Conservation (phyloP, 2,113 vertebrate genomes). For the Melanocharis versteri region DNA sequence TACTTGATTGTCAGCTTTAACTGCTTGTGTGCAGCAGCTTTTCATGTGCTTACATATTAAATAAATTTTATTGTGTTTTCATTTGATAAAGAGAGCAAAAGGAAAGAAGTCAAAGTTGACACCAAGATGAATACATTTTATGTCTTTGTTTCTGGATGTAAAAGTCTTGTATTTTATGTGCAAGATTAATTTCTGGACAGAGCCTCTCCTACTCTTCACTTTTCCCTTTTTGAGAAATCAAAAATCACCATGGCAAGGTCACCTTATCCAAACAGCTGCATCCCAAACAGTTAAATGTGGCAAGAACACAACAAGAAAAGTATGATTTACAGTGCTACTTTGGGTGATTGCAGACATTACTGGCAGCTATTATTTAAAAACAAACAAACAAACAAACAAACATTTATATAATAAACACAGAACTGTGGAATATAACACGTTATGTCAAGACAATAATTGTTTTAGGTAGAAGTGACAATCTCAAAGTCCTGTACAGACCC, state of each 20-base stretch:
- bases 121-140: not conserved
- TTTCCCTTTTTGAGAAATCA: not conserved
- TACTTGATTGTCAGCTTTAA: not conserved
- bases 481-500: not conserved
- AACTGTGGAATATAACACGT: not conserved
- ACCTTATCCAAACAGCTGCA: not conserved
- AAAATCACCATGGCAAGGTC: not conserved
- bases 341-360: not conserved
- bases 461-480: not conserved
- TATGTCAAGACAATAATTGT: not conserved
- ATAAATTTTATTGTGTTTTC: not conserved
- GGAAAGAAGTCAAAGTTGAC: not conserved
- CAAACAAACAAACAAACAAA: not conserved
- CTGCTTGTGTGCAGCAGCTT: not conserved
- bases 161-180: not conserved
- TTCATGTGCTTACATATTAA: not conserved
- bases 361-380: not conserved
- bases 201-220: not conserved
- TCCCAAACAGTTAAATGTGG: not conserved
- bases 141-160: not conserved
- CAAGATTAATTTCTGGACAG: not conserved
- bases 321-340: not conserved
- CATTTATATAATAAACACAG: not conserved
- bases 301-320: not conserved
- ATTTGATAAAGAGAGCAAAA: not conserved